These are phyloP conservation scores for Xestia c-nigrum DNA, from an alignment of 2,888 invertebrate species.

Conservation along the genomic window DNA sequence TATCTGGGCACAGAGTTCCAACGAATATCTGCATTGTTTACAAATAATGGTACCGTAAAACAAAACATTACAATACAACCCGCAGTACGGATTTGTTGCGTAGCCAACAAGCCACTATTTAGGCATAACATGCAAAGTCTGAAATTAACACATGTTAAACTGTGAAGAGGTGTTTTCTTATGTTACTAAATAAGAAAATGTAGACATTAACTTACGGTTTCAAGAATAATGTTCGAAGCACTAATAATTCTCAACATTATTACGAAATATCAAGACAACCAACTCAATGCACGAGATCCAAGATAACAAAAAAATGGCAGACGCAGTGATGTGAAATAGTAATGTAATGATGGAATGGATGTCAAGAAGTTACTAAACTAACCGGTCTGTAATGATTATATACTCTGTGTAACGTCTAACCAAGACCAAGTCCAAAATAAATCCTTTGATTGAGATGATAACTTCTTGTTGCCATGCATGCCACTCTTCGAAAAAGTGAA, in stretches of 20 bases:
- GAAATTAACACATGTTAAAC: background rate
- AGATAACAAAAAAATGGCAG: constrained; percentile 43
- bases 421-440: background rate
- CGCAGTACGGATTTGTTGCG: background rate
- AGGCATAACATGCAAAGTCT: background rate
- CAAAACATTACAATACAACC: constrained; percentile 7
- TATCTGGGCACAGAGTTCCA: background rate
- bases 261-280: constrained; percentile 15
- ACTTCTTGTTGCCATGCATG: background rate
- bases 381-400: no score
- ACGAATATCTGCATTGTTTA: constrained; percentile 20
- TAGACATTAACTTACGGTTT: constrained; percentile 65
- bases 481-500: background rate
- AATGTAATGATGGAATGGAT: background rate
- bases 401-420: no score
- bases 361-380: background rate
- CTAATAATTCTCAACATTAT: constrained; percentile 62
- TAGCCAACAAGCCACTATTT: constrained; percentile 1
- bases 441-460: background rate
- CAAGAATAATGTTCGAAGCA: constrained; percentile 54
- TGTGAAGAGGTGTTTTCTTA: background rate
- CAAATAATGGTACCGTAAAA: constrained; percentile 15
- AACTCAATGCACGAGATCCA: constrained; percentile 20
- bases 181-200: constrained; percentile 3
- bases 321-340: constrained; percentile 12